Evolutionary conservation across 2,113 vertebrate species (phyloP).

Genomic region (Colossoma macropomum): DNA sequence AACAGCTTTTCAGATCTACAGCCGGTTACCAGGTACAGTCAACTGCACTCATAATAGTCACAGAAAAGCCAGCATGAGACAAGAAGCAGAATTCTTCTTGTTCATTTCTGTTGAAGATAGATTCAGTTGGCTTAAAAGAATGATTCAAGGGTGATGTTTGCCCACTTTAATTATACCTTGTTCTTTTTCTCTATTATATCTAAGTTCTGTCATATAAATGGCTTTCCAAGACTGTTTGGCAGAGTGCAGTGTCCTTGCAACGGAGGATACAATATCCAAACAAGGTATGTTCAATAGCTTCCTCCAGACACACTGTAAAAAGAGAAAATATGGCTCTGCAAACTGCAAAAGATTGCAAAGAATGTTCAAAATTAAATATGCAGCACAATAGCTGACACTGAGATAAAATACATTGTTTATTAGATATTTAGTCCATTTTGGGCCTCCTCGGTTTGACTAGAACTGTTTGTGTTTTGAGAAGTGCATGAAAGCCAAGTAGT

Average conservation of each 20-base stretch:
- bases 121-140: not conserved
- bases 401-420: not conserved
- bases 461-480: not conserved
- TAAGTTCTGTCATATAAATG: not conserved
- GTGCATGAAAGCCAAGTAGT: not conserved
- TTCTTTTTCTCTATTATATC: not conserved
- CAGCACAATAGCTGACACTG: no score
- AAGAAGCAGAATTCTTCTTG: not conserved
- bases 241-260: not conserved
- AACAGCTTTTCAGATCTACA: not conserved
- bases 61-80: not conserved
- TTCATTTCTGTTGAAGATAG: not conserved
- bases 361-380: no score
- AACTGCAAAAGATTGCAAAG: not conserved
- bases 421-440: constrained; percentile 20
- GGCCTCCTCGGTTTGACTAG: constrained; percentile 3
- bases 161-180: not conserved
- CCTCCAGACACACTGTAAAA: no score
- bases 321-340: no score
- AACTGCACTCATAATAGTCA: not conserved
- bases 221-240: not conserved
- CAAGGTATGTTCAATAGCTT: not conserved
- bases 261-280: not conserved
- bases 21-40: not conserved
- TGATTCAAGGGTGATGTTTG: not conserved